These are phyloP conservation scores for Bujurquina vittata DNA, from an alignment of 2,113 vertebrate species.

Conservation along the genomic window DNA sequence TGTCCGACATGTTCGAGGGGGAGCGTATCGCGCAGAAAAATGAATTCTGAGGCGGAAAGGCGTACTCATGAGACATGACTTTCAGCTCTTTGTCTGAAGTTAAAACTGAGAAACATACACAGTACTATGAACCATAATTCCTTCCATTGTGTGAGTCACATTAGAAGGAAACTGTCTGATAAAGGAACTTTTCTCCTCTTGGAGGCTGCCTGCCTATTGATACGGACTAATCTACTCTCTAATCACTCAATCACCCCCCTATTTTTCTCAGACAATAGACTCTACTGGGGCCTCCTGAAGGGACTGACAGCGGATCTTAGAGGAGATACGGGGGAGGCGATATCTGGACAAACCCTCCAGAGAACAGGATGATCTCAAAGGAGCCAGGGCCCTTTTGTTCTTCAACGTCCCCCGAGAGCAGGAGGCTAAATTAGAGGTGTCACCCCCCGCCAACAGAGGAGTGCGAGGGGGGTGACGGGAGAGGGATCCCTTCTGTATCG, in stretches of 20 bases:
- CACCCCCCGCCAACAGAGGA: conserved; percentile 67
- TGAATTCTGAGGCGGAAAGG: background rate
- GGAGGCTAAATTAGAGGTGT: conserved; percentile 72
- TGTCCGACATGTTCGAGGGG: background rate
- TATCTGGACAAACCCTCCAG: conserved; percentile 49
- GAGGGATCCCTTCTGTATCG: conserved; percentile 70
- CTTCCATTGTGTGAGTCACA: background rate
- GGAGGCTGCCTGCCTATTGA: conserved; percentile 16
- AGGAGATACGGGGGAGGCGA: conserved; percentile 34
- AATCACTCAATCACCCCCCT: conserved; percentile 58
- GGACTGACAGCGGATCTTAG: conserved; percentile 50
- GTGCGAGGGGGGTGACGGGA: conserved; percentile 10
- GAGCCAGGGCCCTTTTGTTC: conserved; percentile 79
- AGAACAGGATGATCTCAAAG: conserved; percentile 10
- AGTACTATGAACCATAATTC: background rate
- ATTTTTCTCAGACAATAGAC: conserved; percentile 65
- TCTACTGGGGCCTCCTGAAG: conserved; percentile 24
- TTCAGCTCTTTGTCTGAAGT: background rate
- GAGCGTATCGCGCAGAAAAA: background rate
- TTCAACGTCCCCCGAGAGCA: conserved; percentile 38
- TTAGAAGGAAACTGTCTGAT: conserved; percentile 9
- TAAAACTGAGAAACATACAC: background rate
- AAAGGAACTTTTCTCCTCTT: conserved; percentile 17
- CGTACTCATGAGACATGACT: background rate
- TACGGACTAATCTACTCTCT: conserved; percentile 54